Evolutionary conservation across 2,888 invertebrate genomes (phyloP), one percentile per base, ranked within the genome.

Genomic region (Seira musarum): DNA sequence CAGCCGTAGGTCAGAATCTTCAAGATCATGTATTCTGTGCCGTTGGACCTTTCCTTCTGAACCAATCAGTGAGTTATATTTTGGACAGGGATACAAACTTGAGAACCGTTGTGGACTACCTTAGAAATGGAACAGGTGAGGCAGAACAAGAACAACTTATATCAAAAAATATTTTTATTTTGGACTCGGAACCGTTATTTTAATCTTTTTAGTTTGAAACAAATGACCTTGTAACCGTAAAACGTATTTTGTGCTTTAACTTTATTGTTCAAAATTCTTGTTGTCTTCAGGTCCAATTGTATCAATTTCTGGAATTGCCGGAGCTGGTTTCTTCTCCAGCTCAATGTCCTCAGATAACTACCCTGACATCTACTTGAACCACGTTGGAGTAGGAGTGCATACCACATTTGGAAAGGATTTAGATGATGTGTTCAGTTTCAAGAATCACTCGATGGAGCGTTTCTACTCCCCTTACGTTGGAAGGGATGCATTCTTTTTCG

Each of bases 41-140:
- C 1, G 76, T 84, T 8, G 86, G 86, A 0, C 85, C 86, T 1
- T 83, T 84, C 61, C 71, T 84, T 0, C 46, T 86, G 21, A 81
- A 85, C 8, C 30, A 83, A 64, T 68, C 80, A 0, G 76, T 81
- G 15, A 84, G 85, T 0, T 84, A 83, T 61, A 63, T 84, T 25
- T 21, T 82, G 5, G 85, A 85, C 46, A 63, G 84, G n/a, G 84
- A 86, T 49, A 65, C 80, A 0, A 80, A 68, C 53, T 40, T 81
- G 40, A 46, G 17, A 13, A 76, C 81, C n/a, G 22, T 86, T 13
- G 3, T 81, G 13, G 78, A 85, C 15, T 86, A 73, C 35, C 25
- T 83, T 17, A 40, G 69, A 21, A 77, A 79, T 80, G 86, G 86
- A 10, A 72, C 82, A 22, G 86, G 86, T 60, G 21, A 35, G 22